Conservation (phyloP, 1,140 invertebrate species). For the Drosophila seguyi region DNA sequence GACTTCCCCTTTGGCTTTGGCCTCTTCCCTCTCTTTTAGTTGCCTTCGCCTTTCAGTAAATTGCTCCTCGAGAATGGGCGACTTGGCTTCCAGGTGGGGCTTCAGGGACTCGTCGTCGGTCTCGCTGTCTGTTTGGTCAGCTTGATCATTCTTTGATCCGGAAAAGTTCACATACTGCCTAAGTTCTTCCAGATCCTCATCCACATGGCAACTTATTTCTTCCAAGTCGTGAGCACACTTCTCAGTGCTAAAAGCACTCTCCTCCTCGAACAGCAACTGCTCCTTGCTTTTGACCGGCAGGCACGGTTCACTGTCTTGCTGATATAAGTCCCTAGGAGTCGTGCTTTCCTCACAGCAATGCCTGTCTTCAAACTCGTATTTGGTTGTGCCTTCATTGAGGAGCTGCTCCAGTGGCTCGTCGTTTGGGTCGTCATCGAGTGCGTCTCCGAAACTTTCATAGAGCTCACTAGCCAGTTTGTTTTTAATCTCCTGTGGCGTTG, state of each 20-base stretch:
- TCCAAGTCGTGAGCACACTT: constrained; percentile 59
- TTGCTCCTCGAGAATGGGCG: constrained; percentile 7
- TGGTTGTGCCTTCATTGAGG: neutral
- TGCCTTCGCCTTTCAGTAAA: constrained; percentile 21
- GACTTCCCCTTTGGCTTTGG: neutral
- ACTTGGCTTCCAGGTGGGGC: constrained; percentile 7
- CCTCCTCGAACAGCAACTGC: constrained; percentile 42
- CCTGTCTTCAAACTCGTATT: constrained; percentile 11
- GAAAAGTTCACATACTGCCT: neutral
- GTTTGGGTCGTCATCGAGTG: constrained; percentile 2
- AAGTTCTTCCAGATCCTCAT: constrained; percentile 57
- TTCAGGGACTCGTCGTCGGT: constrained; percentile 26
- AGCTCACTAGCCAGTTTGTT: constrained; percentile 38
- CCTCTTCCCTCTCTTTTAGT: neutral
- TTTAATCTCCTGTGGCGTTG: constrained; percentile 29
- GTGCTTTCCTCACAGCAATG: constrained; percentile 3
- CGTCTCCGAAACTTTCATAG: constrained; percentile 29
- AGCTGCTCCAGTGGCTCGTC: constrained; percentile 16
- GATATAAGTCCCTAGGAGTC: neutral
- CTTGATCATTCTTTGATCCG: neutral
- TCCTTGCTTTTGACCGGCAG: constrained; percentile 26
- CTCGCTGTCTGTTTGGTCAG: constrained; percentile 1
- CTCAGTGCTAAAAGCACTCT: constrained; percentile 48
- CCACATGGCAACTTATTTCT: constrained; percentile 54
- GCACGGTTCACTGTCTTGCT: neutral